phyloP scores from a whole-genome alignment of 2,113 vertebrate species.

The Oceanodroma tethys region DNA sequence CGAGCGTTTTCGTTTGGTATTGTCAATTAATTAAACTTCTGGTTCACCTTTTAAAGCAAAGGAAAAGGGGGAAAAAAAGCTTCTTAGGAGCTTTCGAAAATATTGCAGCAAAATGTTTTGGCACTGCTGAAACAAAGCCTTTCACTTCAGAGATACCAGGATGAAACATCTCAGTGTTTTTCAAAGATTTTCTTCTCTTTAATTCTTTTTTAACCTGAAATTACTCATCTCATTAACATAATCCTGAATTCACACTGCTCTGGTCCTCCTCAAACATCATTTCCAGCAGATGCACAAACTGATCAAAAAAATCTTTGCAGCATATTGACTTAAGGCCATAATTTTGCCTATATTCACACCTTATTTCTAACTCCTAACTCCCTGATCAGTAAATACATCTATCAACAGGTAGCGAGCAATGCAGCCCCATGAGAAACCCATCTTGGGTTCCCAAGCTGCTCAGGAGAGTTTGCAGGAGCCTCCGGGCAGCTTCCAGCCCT shows the following conservation, averaged over 20 bases:
- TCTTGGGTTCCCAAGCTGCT: not conserved
- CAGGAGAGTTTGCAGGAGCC: not conserved
- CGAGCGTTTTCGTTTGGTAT: not conserved
- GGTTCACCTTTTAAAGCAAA: not conserved
- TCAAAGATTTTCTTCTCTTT: conserved; percentile 46
- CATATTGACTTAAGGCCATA: not conserved
- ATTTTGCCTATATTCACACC: not conserved
- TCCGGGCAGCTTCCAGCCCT: not conserved
- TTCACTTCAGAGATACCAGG: conserved; percentile 22
- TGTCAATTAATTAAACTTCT: conserved; percentile 24
- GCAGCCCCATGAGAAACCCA: not conserved
- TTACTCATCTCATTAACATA: conserved; percentile 49
- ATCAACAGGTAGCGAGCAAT: accelerated
- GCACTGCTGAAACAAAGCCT: conserved; percentile 56
- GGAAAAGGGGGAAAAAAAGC: not conserved
- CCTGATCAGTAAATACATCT: not conserved
- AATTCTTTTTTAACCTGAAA: conserved; percentile 46
- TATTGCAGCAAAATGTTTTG: conserved; percentile 33
- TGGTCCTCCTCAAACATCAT: not conserved
- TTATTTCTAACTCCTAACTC: not conserved
- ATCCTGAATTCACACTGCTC: conserved; percentile 27
- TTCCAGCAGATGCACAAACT: not conserved
- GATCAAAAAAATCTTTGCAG: not conserved
- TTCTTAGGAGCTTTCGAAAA: not conserved
- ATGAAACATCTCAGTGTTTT: not conserved